Conservation (phyloP, 2,113 vertebrate species). For the Sisor rabdophorus region DNA sequence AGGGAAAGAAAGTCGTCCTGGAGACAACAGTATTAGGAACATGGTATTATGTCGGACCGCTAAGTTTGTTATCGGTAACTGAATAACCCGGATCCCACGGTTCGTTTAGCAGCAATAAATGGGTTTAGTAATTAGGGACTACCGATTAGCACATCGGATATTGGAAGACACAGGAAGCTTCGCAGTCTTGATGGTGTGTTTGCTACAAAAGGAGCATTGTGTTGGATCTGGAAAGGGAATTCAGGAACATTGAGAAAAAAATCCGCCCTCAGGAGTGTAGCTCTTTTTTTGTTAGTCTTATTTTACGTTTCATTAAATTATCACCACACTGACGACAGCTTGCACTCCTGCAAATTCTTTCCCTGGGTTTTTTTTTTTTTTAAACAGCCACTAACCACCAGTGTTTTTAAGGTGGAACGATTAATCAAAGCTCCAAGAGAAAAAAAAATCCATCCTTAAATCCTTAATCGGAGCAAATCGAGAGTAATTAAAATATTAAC, state of each 20-base stretch:
- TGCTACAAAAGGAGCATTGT: not conserved
- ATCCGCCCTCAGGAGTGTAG: not conserved
- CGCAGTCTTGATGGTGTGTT: not conserved
- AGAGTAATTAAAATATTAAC: not conserved
- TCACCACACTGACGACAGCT: not conserved
- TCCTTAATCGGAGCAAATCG: no score
- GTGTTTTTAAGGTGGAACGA: slow-evolving; percentile 14
- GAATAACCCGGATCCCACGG: not conserved
- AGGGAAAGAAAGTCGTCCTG: not conserved
- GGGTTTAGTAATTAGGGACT: not conserved
- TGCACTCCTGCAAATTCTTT: slow-evolving; percentile 2
- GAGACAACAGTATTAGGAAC: not conserved
- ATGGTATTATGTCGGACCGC: not conserved
- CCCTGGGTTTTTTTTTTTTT: slow-evolving; percentile 1
- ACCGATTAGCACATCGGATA: not conserved
- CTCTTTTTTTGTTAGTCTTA: slow-evolving; percentile 8
- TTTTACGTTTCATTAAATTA: slow-evolving; percentile 9
- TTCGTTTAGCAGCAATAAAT: slow-evolving; percentile 10
- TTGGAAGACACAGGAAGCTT: not conserved
- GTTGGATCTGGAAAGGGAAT: not conserved
- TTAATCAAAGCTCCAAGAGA: slow-evolving; percentile 14
- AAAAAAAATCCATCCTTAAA: no score
- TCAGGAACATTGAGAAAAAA: not conserved
- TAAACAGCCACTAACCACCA: not conserved
- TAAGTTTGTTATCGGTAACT: not conserved